phyloP scores from a whole-genome alignment of 2,888 invertebrate species.

The Orthosia incerta region DNA sequence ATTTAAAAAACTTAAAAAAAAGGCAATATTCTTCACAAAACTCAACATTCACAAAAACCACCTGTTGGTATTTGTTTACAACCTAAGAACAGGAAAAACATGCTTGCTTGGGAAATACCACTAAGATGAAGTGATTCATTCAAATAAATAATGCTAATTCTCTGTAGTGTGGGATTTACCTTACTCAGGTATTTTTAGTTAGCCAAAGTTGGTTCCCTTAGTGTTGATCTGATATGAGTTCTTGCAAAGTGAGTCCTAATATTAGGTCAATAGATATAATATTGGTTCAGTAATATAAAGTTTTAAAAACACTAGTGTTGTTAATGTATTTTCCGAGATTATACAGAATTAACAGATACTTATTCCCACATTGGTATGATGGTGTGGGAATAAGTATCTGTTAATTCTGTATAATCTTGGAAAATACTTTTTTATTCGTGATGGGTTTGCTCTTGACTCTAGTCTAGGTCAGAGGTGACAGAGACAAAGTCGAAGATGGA shows the following conservation, averaged over 20 bases:
- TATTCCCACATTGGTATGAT: too few relatives aligned
- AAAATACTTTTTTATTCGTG: too few relatives aligned
- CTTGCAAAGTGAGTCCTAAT: not conserved
- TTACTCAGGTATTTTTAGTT: not conserved
- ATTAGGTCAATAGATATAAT: not conserved
- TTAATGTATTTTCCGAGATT: not conserved
- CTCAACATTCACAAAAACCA: not conserved
- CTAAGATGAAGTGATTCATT: conserved; percentile 40
- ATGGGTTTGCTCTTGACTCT: too few relatives aligned
- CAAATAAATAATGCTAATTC: conserved; percentile 31
- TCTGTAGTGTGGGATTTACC: conserved; percentile 45
- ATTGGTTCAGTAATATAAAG: not conserved
- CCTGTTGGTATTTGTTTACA: not conserved
- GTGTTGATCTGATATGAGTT: not conserved
- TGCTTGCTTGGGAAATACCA: conserved; percentile 39
- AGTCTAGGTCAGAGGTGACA: too few relatives aligned
- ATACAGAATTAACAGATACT: not conserved
- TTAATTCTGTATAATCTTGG: too few relatives aligned
- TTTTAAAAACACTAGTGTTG: not conserved
- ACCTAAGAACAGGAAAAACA: conserved; percentile 24
- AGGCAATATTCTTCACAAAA: not conserved
- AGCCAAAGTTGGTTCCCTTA: not conserved
- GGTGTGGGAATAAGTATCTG: too few relatives aligned
- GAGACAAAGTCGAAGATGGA: too few relatives aligned
- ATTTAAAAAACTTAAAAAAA: not conserved